A percentile compares a stretch with the other conserved stretches of the same genome.
These are phyloP conservation scores for Mastomys natalensis DNA, from an alignment of 2,113 vertebrate genomes.

Conservation along the genomic window DNA sequence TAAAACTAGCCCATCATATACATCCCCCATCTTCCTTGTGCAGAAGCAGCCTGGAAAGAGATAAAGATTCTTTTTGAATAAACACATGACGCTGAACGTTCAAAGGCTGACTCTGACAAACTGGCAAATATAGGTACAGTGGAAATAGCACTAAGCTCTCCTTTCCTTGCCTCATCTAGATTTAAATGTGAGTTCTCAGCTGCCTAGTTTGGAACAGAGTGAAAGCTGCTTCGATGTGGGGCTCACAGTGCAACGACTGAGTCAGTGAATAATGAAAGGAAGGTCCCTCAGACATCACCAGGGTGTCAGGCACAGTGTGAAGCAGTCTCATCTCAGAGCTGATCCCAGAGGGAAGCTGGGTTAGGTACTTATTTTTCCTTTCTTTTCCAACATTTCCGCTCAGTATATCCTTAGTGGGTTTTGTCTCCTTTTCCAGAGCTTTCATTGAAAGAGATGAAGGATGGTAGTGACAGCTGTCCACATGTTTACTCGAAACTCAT, in stretches of 20 bases:
- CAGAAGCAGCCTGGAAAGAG: not conserved
- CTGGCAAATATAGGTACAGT: not conserved
- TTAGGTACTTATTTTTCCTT: not conserved
- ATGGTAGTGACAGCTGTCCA: not conserved
- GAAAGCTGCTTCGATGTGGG: not conserved
- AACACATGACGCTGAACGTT: not conserved
- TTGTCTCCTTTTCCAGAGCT: not conserved
- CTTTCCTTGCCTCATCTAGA: not conserved
- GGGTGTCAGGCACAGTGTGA: not conserved
- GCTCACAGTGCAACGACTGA: not conserved
- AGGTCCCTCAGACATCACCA: not conserved
- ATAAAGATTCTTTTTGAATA: not conserved
- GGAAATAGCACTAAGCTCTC: not conserved
- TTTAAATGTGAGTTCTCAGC: not conserved
- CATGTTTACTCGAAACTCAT: constrained; percentile 23
- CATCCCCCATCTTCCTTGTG: not conserved
- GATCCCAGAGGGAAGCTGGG: not conserved
- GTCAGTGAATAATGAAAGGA: not conserved
- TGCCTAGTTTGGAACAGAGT: not conserved
- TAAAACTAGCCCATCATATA: not conserved
- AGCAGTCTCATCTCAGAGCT: not conserved
- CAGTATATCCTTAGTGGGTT: not conserved
- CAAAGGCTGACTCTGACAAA: not conserved
- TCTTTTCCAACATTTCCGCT: not conserved
- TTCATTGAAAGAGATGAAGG: not conserved